Evolutionary conservation across 2,888 invertebrate genomes (phyloP).

Genomic region (Papilio elwesi): DNA sequence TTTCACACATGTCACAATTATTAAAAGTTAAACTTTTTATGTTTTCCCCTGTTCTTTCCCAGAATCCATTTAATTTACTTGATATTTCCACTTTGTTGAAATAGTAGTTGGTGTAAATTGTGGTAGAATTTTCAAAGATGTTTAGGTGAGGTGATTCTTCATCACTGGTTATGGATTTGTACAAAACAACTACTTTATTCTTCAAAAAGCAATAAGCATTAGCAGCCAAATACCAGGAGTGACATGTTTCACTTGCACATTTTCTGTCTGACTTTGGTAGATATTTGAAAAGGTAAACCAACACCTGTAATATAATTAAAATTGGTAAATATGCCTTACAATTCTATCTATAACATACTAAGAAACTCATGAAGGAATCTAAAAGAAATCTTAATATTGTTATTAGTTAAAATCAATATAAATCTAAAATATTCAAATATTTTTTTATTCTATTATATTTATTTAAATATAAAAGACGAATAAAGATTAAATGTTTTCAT

Average conservation of each 20-base stretch:
- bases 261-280: constrained; percentile 87
- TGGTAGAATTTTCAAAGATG: constrained; percentile 70
- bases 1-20: constrained; percentile 86
- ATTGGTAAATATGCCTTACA: neutral
- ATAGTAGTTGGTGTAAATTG: constrained; percentile 77
- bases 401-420: too few relatives aligned
- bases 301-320: constrained; percentile 78
- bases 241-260: constrained; percentile 86
- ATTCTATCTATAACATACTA: too few relatives aligned
- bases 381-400: too few relatives aligned
- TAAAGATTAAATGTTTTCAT: constrained; percentile 16
- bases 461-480: neutral
- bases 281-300: constrained; percentile 86
- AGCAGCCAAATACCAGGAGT: constrained; percentile 87
- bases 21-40: constrained; percentile 83
- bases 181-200: constrained; percentile 78
- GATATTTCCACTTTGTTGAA: constrained; percentile 84
- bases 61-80: constrained; percentile 78
- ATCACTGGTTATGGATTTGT: constrained; percentile 71
- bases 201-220: constrained; percentile 85
- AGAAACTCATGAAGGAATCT: too few relatives aligned
- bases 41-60: constrained; percentile 84
- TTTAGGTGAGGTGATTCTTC: constrained; percentile 67
- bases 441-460: too few relatives aligned
- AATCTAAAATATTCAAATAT: too few relatives aligned